A percentile compares a stretch with the other conserved stretches of the same genome.
These are phyloP conservation scores for Diachasmimorpha longicaudata DNA, from an alignment of 1,140 invertebrate genomes.

Conservation along the genomic window DNA sequence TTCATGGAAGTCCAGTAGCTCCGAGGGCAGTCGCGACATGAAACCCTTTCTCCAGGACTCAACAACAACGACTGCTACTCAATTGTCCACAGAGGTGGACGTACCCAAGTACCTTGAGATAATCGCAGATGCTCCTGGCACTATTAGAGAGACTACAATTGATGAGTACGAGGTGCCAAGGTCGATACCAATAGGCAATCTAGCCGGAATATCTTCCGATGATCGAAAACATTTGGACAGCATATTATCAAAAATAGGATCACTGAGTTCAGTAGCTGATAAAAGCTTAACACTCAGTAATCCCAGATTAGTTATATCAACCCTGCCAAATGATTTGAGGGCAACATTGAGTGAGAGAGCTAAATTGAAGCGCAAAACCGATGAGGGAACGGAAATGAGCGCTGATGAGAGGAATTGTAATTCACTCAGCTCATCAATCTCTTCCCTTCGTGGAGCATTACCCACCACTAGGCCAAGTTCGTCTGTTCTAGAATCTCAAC, in stretches of 20 bases:
- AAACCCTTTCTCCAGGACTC: slow-evolving; percentile 55
- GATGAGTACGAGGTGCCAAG: slow-evolving; percentile 69
- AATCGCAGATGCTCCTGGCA: slow-evolving; percentile 59
- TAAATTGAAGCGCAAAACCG: slow-evolving; percentile 39
- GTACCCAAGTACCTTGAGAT: slow-evolving; percentile 68
- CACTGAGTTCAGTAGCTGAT: slow-evolving; percentile 46
- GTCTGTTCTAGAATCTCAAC: slow-evolving; percentile 49
- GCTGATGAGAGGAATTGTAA: slow-evolving; percentile 45
- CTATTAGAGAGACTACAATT: slow-evolving; percentile 48
- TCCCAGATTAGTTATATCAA: slow-evolving; percentile 25
- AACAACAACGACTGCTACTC: slow-evolving; percentile 36
- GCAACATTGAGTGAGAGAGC: slow-evolving; percentile 44
- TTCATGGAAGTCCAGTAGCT: slow-evolving; percentile 57
- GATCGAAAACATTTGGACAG: slow-evolving; percentile 20
- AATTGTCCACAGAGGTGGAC: slow-evolving; percentile 35
- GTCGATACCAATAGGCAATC: slow-evolving; percentile 44
- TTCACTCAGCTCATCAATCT: slow-evolving; percentile 44
- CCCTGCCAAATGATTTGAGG: slow-evolving; percentile 14
- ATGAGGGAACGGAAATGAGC: slow-evolving; percentile 43
- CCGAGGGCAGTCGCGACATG: slow-evolving; percentile 53
- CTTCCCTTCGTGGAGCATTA: slow-evolving; percentile 26
- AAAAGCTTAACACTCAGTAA: slow-evolving; percentile 51
- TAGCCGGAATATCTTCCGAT: slow-evolving; percentile 14
- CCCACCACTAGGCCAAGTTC: slow-evolving; percentile 50
- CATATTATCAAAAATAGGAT: slow-evolving; percentile 34